Evolutionary conservation across 2,113 vertebrate species (phyloP), one percentile per base, ranked within the genome.

Genomic region (Aythya baeri): DNA sequence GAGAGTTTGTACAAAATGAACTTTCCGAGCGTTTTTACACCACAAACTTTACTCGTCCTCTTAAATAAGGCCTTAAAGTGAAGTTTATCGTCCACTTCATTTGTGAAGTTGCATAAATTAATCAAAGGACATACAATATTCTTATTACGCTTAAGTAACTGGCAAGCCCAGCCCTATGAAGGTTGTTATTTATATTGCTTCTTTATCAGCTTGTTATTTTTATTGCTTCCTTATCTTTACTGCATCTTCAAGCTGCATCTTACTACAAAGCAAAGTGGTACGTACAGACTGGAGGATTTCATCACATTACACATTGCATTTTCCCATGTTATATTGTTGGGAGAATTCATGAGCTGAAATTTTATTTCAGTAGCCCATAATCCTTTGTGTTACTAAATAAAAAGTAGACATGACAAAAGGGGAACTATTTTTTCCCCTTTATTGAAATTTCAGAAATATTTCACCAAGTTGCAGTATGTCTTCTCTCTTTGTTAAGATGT

Each of bases 361-460:
- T 36, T 44, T 70, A 12, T 58, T 91, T 67, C 63, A 55, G 52
- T 18, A 85, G 52, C 26, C 46, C 23, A 11, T 25, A 31, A 20
- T 34, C 9, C 62, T 46, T 15, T 22, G 25, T 7, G 59, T 50
- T 52, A 43, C 17, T 63, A 59, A 80, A 55, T 26, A 75, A 81
- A 74, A 89, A 68, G 1, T 11, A 81, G 29, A 50, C 4, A 16
- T 7, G 31, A 61, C 52, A 49, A 82, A 94, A 86, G 8, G 26
- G 6, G 6, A 26, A 57, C 7, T 5, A 14, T 43, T 67, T 57
- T 1, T 2, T 3, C 11, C 13, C 13, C 17, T 3, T 0, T 21
- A 77, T 11, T 41, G 27, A 22, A n/a, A 76, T 15, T 76, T 29
- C 71, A 71, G 16, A 90, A 89, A 41, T 52, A 59, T 27, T 77